Evolutionary conservation across 2,888 invertebrate species (phyloP).

Genomic region (Mamestra brassicae): DNA sequence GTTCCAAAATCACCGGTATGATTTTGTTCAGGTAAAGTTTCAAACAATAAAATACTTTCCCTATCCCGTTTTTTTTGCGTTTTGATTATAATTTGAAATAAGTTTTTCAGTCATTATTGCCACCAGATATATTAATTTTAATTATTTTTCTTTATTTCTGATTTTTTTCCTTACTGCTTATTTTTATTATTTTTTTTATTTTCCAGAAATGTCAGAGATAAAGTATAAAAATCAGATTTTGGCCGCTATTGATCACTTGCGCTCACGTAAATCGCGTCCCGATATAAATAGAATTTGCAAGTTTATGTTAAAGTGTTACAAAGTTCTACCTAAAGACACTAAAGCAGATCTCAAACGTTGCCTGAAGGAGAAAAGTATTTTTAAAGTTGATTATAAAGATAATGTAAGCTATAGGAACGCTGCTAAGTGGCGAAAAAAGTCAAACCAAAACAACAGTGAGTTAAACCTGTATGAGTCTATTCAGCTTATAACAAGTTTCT

Average conservation of each 20-base stretch:
- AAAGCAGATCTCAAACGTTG: conserved; percentile 94
- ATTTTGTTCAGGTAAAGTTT: conserved; percentile 82
- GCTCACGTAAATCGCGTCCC: conserved; percentile 95
- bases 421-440: conserved; percentile 92
- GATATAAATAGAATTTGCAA: conserved; percentile 96
- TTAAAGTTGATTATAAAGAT: conserved; percentile 96
- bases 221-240: conserved; percentile 94
- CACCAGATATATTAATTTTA: background rate
- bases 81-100: conserved; percentile 26
- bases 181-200: conserved; percentile 53
- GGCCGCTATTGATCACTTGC: conserved; percentile 96
- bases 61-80: background rate
- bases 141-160: conserved; percentile 18
- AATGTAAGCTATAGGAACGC: conserved; percentile 96
- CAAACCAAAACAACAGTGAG: conserved; percentile 82
- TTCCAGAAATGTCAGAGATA: conserved; percentile 91
- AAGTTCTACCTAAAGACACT: conserved; percentile 93
- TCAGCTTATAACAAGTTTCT: conserved; percentile 36
- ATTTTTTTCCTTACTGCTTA: conserved; percentile 29
- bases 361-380: conserved; percentile 94
- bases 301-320: conserved; percentile 94
- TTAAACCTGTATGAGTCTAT: conserved; percentile 53
- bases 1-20: conserved; percentile 85
- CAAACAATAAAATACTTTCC: conserved; percentile 9
- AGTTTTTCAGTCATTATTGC: conserved; percentile 11